Evolutionary conservation across 2,888 invertebrate genomes (phyloP).

Genomic region (Nephrotoma appendiculata): DNA sequence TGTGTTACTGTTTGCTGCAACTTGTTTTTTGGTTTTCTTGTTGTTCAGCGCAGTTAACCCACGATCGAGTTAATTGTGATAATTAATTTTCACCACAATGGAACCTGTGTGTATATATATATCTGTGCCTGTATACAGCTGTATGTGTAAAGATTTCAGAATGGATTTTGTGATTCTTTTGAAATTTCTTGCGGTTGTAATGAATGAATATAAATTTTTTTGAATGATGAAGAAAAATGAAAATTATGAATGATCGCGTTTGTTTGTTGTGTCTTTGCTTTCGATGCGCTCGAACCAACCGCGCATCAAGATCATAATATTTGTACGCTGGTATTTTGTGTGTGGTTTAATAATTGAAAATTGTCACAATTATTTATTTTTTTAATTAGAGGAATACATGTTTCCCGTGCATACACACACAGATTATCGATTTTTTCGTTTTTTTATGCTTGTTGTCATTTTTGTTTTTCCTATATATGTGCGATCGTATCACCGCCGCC

Average conservation of each 20-base stretch:
- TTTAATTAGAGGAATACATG: neutral
- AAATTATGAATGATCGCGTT: neutral
- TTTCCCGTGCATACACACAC: neutral
- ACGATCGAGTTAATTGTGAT: neutral
- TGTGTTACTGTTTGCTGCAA: neutral
- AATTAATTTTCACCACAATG: neutral
- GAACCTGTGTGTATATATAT: neutral
- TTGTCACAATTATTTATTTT: neutral
- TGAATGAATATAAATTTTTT: neutral
- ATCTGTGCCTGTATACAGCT: too few species aligned
- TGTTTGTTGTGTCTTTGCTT: neutral
- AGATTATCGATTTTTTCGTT: neutral
- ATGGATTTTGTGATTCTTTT: neutral
- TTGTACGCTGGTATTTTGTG: neutral
- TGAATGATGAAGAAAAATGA: neutral
- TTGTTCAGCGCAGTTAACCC: neutral
- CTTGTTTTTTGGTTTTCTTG: neutral
- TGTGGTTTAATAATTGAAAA: neutral
- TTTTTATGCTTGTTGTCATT: neutral
- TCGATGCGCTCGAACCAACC: too few species aligned
- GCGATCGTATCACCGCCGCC: neutral
- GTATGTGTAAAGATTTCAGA: neutral
- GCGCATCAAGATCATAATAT: neutral
- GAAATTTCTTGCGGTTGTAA: neutral
- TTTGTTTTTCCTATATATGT: neutral